Evolutionary conservation across 2,797 vertebrate genomes (phyloP).

Genomic region (Gorsachius magnificus): DNA sequence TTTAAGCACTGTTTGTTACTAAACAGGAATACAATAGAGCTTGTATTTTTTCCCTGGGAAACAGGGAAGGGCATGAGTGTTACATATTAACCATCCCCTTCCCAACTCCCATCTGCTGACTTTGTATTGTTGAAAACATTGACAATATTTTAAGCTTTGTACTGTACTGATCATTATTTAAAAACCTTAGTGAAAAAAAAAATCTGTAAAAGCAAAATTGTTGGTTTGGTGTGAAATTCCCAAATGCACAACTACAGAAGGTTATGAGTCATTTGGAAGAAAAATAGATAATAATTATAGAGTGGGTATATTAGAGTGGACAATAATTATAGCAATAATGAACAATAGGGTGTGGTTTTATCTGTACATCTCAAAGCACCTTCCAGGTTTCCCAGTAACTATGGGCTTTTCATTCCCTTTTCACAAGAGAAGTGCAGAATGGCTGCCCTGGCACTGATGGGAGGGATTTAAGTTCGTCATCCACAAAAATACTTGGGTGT

Average conservation of each 20-base stretch:
- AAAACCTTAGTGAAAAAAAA: neutral
- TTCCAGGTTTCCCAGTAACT: neutral
- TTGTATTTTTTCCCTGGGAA: constrained; percentile 26
- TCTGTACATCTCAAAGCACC: neutral
- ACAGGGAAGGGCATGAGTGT: neutral
- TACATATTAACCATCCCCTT: neutral
- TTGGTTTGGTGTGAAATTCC: constrained; percentile 34
- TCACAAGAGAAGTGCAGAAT: neutral
- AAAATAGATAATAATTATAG: neutral
- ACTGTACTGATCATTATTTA: constrained; percentile 53
- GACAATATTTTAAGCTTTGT: constrained; percentile 54
- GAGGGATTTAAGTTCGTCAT: neutral
- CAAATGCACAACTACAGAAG: neutral
- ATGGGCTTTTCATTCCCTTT: neutral
- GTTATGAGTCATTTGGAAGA: neutral
- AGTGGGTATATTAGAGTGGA: neutral
- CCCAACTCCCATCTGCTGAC: neutral
- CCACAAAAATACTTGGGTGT: neutral
- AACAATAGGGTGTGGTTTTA: neutral
- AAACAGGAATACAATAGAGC: neutral
- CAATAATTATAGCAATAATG: neutral
- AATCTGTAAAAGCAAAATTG: neutral
- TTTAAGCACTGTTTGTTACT: constrained; percentile 48
- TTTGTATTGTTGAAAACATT: constrained; percentile 39
- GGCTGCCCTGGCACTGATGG: neutral